A percentile compares a stretch with the other conserved stretches of the same genome.
Evolutionary conservation across 30 jellyfish, hydroid and myxozoan species (phyloP).

Genomic region (Cassiopea andromeda): DNA sequence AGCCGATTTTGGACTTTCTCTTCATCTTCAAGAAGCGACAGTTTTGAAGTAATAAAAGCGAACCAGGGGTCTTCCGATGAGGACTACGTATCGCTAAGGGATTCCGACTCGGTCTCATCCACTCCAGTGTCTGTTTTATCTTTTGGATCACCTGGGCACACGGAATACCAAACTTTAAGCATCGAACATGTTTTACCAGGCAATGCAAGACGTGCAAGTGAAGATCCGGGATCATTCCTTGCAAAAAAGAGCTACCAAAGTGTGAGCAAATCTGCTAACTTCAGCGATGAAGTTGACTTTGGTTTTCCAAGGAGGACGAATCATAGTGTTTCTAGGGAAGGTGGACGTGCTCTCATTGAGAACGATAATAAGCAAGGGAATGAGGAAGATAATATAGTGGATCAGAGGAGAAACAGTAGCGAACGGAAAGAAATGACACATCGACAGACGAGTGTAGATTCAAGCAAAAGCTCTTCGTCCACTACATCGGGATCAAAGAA

Average conservation of each 20-base stretch:
- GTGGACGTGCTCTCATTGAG: not conserved
- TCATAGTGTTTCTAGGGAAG: constrained; percentile 22
- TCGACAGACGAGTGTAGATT: constrained; percentile 24
- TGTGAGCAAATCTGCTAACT: not conserved
- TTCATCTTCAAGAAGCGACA: constrained; percentile 43
- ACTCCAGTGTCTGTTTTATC: constrained; percentile 33
- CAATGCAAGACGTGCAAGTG: constrained; percentile 34
- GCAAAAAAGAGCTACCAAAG: not conserved
- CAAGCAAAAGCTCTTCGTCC: constrained; percentile 62
- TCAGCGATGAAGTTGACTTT: constrained; percentile 42
- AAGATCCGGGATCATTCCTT: not conserved
- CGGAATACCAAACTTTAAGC: constrained; percentile 11
- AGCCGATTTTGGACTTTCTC: constrained; percentile 47
- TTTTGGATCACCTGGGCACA: constrained; percentile 3
- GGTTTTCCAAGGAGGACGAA: constrained; percentile 20
- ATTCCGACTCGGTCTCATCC: constrained; percentile 49
- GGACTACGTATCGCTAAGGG: constrained; percentile 39
- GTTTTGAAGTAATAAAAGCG: constrained; percentile 66
- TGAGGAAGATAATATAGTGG: not conserved
- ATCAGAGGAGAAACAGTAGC: not conserved
- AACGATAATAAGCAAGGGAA: not conserved
- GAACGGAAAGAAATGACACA: not conserved
- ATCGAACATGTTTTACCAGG: constrained; percentile 42
- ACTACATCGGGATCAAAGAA: constrained; percentile 42
- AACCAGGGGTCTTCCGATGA: constrained; percentile 62